Percentiles rank a stretch among this genome's conserved stretches.
These are phyloP conservation scores for Sebastes steindachneri DNA, from an alignment of 2,797 vertebrate genomes.

Conservation along the genomic window DNA sequence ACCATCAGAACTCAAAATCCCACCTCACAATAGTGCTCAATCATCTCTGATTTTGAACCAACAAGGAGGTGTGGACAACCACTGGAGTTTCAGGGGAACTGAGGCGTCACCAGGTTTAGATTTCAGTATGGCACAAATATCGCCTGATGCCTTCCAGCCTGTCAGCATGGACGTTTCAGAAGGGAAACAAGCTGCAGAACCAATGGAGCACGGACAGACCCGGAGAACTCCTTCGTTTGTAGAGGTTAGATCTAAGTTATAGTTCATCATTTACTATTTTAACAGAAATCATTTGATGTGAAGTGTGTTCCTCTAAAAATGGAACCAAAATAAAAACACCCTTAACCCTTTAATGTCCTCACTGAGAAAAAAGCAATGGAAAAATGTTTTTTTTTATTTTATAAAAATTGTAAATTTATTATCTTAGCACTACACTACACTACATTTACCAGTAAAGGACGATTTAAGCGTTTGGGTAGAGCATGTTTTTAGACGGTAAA, in stretches of 20 bases:
- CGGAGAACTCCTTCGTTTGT: not conserved
- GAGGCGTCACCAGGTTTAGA: not conserved
- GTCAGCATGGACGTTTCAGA: slow-evolving; percentile 43
- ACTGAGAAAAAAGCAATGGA: too few species aligned
- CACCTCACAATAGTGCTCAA: not conserved
- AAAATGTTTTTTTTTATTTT: too few species aligned
- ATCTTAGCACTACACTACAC: too few species aligned
- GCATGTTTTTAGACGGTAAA: too few species aligned
- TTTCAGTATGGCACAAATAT: slow-evolving; percentile 15
- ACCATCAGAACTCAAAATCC: slow-evolving; percentile 5
- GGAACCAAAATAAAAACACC: not conserved
- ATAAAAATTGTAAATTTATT: too few species aligned
- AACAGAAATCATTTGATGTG: not conserved
- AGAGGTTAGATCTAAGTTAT: slow-evolving; percentile 48
- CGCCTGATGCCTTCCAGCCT: slow-evolving; percentile 10
- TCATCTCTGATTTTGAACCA: slow-evolving; percentile 17
- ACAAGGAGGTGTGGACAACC: not conserved
- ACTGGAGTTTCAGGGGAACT: slow-evolving; percentile 23
- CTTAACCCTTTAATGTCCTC: too few species aligned
- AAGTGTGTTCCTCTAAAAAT: not conserved
- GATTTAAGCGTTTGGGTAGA: too few species aligned
- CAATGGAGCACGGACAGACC: slow-evolving; percentile 62
- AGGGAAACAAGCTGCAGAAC: slow-evolving; percentile 37
- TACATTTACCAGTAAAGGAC: too few species aligned
- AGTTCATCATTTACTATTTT: not conserved